Percentiles rank a stretch among this genome's conserved stretches.
phyloP scores from a whole-genome alignment of 2,797 vertebrate species.

The Danio jaintianensis region DNA sequence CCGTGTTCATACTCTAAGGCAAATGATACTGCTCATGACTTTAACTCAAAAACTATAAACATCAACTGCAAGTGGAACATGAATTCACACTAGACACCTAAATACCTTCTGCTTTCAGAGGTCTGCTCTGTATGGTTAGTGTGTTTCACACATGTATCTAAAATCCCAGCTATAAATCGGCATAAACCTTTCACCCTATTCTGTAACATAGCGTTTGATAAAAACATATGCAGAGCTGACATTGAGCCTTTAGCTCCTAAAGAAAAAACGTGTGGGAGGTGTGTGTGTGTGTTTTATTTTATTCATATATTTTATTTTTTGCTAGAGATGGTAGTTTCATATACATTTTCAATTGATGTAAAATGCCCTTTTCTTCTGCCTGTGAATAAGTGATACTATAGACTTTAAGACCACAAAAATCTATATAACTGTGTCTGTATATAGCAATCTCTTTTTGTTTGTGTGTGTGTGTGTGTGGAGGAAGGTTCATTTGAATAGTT shows the following conservation, averaged over 20 bases:
- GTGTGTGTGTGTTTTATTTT: constrained; percentile 28
- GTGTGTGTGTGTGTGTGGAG: constrained; percentile 54
- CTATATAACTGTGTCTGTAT: constrained; percentile 44
- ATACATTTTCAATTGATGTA: neutral
- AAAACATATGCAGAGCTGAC: constrained; percentile 29
- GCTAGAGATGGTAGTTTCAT: neutral
- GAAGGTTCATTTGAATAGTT: constrained; percentile 81
- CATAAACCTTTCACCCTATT: neutral
- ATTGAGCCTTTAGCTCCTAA: constrained; percentile 38
- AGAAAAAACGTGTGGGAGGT: constrained; percentile 43
- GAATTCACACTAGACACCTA: neutral
- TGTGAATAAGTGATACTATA: constrained; percentile 44
- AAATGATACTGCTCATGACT: neutral
- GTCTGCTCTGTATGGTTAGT: neutral
- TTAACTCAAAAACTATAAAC: neutral
- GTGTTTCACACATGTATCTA: neutral
- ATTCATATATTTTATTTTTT: constrained; percentile 1
- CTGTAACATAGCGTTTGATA: constrained; percentile 5
- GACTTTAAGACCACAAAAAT: constrained; percentile 47
- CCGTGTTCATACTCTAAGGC: neutral
- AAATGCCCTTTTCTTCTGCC: constrained; percentile 1
- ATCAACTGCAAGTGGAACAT: neutral
- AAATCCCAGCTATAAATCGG: neutral
- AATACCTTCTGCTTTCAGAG: neutral
- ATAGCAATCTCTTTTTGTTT: constrained; percentile 34